Evolutionary conservation across 2,113 vertebrate species (phyloP).

Genomic region (Rhynchopsitta pachyrhyncha): DNA sequence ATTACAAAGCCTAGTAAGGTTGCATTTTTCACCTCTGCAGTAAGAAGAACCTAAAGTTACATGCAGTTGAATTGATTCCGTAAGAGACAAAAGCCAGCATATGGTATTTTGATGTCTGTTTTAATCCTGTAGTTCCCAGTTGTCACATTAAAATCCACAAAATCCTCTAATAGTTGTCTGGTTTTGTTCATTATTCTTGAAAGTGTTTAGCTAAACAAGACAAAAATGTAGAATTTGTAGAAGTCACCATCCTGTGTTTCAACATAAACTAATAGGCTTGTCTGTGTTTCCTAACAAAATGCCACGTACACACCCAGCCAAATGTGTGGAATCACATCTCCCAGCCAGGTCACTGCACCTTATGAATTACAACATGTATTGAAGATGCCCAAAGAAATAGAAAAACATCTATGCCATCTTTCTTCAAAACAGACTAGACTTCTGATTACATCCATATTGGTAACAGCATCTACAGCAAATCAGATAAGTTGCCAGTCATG

Average conservation of each 20-base stretch:
- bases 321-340: not conserved
- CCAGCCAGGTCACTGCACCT: not conserved
- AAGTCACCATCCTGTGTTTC: not conserved
- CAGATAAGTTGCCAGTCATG: not conserved
- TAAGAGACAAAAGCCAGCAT: not conserved
- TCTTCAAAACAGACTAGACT: not conserved
- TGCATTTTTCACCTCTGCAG: slow-evolving; percentile 58
- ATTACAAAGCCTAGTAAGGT: slow-evolving; percentile 8
- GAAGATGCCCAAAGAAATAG: not conserved
- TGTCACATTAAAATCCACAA: not conserved
- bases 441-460: not conserved
- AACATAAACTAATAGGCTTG: not conserved
- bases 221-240: not conserved
- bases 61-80: not conserved
- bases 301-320: not conserved
- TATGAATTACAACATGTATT: not conserved
- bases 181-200: not conserved
- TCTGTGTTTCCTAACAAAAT: not conserved
- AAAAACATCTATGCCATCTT: fast-evolving
- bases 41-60: slow-evolving; percentile 30
- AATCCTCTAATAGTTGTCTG: not conserved
- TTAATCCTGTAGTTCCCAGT: not conserved
- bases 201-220: not conserved
- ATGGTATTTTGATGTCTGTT: slow-evolving; percentile 18
- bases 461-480: not conserved